Percentiles rank a stretch among this genome's conserved stretches.
phyloP scores from a whole-genome alignment of 2,888 invertebrate species.

The Andrena haemorrhoa region DNA sequence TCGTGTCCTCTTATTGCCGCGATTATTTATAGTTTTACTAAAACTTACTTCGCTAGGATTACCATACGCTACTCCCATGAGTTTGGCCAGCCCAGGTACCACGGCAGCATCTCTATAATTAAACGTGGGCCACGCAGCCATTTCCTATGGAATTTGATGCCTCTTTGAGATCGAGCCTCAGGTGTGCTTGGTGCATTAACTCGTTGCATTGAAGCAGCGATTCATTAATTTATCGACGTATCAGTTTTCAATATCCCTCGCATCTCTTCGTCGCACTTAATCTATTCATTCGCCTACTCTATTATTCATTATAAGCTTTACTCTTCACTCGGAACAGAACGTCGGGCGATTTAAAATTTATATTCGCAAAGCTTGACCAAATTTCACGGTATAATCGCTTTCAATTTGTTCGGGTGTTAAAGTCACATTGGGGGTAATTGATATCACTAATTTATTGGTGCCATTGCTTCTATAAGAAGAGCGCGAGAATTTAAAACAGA shows the following conservation, averaged over 20 bases:
- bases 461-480: too few species aligned
- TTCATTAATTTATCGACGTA: neutral
- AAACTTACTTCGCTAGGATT: slow-evolving; percentile 68
- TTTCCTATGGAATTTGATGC: slow-evolving; percentile 56
- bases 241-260: neutral
- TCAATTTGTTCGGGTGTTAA: too few species aligned
- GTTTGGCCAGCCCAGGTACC: slow-evolving; percentile 64
- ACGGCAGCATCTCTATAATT: slow-evolving; percentile 70
- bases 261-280: too few species aligned
- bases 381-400: too few species aligned
- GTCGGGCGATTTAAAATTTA: too few species aligned
- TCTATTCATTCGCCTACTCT: too few species aligned
- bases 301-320: too few species aligned
- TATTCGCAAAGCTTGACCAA: too few species aligned
- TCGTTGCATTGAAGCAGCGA: neutral
- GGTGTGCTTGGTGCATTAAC: slow-evolving; percentile 31
- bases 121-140: slow-evolving; percentile 52
- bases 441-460: too few species aligned
- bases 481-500: neutral
- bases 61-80: slow-evolving; percentile 66
- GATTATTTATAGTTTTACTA: slow-evolving; percentile 75
- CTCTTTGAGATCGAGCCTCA: slow-evolving; percentile 22
- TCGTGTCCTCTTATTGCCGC: slow-evolving; percentile 56
- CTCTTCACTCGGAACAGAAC: too few species aligned
- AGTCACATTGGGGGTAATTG: too few species aligned